Evolutionary conservation across 2,113 vertebrate genomes (phyloP).

Genomic region (Psammodynastes pulverulentus): DNA sequence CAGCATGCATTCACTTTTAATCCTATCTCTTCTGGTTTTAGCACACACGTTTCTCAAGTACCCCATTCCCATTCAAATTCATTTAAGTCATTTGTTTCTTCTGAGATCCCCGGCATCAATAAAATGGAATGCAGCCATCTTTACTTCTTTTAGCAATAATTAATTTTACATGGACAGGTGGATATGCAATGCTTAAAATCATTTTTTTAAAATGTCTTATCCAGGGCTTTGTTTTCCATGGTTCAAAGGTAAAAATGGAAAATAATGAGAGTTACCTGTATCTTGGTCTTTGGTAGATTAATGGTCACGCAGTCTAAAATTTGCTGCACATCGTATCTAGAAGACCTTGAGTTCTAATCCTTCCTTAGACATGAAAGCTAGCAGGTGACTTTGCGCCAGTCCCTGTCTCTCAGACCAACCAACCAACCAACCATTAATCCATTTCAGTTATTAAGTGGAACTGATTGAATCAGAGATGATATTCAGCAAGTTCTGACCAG

Average conservation of each 20-base stretch:
- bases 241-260: not conserved
- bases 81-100: not conserved
- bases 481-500: too few species aligned
- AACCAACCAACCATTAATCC: not conserved
- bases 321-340: not conserved
- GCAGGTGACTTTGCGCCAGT: not conserved
- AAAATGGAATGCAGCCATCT: not conserved
- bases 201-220: not conserved
- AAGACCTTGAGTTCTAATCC: not conserved
- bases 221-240: not conserved
- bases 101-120: not conserved
- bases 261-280: not conserved
- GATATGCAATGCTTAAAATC: not conserved
- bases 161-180: not conserved
- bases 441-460: not conserved
- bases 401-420: not conserved
- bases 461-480: too few species aligned
- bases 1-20: not conserved
- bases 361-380: not conserved
- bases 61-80: not conserved
- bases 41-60: not conserved
- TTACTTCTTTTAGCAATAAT: not conserved
- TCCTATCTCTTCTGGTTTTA: not conserved
- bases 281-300: not conserved
- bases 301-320: not conserved